These are phyloP conservation scores for Aromia moschata DNA, from an alignment of 2,888 invertebrate genomes.

Conservation along the genomic window DNA sequence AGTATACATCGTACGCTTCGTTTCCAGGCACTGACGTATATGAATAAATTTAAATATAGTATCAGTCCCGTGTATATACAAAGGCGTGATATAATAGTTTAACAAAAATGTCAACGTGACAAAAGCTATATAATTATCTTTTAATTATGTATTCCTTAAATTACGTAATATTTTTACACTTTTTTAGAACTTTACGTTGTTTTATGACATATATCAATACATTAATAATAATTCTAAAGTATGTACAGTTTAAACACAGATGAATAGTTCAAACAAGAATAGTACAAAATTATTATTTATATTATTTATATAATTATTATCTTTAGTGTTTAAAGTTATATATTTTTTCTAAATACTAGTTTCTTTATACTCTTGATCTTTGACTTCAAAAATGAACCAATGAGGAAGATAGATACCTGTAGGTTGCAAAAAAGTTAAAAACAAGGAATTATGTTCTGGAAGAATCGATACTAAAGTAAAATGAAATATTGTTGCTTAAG, in stretches of 20 bases:
- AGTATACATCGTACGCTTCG: constrained; percentile 5
- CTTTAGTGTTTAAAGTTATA: constrained; percentile 10
- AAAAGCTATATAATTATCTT: constrained; percentile 6
- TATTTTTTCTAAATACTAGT: constrained; percentile 1
- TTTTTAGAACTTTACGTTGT: constrained; percentile 29
- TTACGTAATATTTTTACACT: constrained; percentile 24
- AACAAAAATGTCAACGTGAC: constrained; percentile 11
- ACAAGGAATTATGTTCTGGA: too few relatives aligned
- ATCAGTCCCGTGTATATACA: constrained; percentile 59
- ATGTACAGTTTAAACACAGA: constrained; percentile 18
- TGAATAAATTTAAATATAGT: constrained; percentile 43
- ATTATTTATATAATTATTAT: constrained; percentile 17
- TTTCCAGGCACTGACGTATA: constrained; percentile 57
- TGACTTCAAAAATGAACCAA: not conserved
- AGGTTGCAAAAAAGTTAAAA: too few relatives aligned
- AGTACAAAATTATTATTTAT: constrained; percentile 24
- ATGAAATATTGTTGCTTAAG: constrained; percentile 14
- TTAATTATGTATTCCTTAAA: constrained; percentile 7
- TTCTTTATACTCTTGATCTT: not conserved
- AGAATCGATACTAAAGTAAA: not conserved
- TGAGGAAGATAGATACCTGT: too few relatives aligned
- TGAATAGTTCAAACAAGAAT: too few relatives aligned
- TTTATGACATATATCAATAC: constrained; percentile 16
- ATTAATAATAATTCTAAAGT: constrained; percentile 16
- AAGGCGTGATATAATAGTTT: constrained; percentile 43